Conservation (phyloP, 2,113 vertebrate species). For the Takifugu bimaculatus region DNA sequence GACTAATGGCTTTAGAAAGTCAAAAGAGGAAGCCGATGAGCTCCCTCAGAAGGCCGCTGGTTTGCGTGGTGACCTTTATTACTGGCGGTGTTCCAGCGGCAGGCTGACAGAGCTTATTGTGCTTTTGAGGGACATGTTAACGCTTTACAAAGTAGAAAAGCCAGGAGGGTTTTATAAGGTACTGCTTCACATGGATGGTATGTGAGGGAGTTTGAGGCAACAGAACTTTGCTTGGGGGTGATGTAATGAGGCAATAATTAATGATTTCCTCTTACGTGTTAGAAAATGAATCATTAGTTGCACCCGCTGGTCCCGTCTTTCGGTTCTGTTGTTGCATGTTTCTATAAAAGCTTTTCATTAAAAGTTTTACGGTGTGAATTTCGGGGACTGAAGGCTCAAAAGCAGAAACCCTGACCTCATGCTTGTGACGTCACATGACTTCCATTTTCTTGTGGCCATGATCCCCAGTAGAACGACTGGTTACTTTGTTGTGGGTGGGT, state of each 20-base stretch:
- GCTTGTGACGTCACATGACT: not conserved
- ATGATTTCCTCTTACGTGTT: conserved; percentile 29
- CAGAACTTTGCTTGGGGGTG: conserved; percentile 13
- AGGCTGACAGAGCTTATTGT: conserved; percentile 29
- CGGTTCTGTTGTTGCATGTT: not conserved
- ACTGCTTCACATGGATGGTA: conserved; percentile 39
- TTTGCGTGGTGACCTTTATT: conserved; percentile 21
- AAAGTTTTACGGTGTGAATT: too few relatives aligned
- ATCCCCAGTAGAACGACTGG: too few relatives aligned
- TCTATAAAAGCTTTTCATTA: too few relatives aligned
- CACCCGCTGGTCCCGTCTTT: conserved; percentile 7
- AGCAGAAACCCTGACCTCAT: not conserved
- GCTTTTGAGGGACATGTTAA: conserved; percentile 46
- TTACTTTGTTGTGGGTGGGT: too few relatives aligned
- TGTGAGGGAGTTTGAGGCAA: conserved; percentile 25
- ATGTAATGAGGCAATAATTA: conserved; percentile 25
- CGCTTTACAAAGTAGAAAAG: conserved; percentile 52
- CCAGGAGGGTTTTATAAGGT: conserved; percentile 27
- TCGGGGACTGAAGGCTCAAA: not conserved
- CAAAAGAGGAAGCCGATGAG: conserved; percentile 38
- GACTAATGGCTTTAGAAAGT: conserved; percentile 39
- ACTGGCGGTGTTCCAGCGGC: conserved; percentile 6
- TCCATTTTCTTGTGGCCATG: too few relatives aligned
- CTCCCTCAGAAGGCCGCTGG: conserved; percentile 9
- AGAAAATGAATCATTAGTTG: conserved; percentile 1